These are phyloP conservation scores for Ptychadena robeensis DNA, from an alignment of 2,797 vertebrate species.

Conservation along the genomic window DNA sequence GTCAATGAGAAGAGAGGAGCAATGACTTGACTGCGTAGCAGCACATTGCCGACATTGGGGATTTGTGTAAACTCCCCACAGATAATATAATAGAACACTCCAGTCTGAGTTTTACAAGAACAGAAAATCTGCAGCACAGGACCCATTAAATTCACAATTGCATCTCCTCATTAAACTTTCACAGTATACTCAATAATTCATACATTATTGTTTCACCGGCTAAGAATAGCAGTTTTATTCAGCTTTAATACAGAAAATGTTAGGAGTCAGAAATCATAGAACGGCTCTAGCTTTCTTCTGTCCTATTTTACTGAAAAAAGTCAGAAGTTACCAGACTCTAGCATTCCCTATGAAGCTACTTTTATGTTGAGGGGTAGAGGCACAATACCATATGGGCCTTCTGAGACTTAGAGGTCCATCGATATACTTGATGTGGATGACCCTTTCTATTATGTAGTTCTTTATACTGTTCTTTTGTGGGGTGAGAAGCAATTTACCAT, in stretches of 20 bases:
- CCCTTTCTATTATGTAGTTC: too few species aligned
- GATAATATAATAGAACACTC: neutral
- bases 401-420: too few species aligned
- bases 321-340: neutral
- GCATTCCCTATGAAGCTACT: neutral
- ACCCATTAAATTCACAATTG: constrained; percentile 2
- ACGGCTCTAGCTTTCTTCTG: neutral
- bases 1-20: too few species aligned
- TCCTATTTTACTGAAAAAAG: neutral
- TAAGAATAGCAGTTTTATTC: constrained; percentile 33
- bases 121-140: neutral
- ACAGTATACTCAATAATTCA: constrained; percentile 45
- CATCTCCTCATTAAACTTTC: constrained; percentile 28
- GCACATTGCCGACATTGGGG: too few species aligned
- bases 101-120: neutral
- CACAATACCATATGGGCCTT: too few species aligned
- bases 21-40: too few species aligned
- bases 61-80: neutral
- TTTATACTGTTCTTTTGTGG: too few species aligned
- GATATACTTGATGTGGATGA: too few species aligned
- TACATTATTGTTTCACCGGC: constrained; percentile 36
- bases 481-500: too few species aligned
- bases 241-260: neutral
- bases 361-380: too few species aligned
- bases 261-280: neutral